Evolutionary conservation across 2,113 vertebrate genomes (phyloP).

Genomic region (Paraplagusia blochii): DNA sequence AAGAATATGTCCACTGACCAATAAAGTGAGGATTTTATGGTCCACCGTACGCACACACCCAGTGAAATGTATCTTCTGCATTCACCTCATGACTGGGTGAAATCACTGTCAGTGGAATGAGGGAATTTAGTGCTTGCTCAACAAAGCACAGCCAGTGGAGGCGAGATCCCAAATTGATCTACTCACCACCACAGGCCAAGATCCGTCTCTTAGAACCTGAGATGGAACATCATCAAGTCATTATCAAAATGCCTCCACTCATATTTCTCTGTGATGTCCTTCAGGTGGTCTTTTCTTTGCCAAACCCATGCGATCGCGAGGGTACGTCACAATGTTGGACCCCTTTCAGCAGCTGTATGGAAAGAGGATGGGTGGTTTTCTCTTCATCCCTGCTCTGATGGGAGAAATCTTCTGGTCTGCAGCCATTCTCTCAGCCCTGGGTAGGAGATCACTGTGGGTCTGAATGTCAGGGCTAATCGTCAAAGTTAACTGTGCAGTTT

Average conservation of each 20-base stretch:
- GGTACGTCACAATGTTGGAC: conserved; percentile 97
- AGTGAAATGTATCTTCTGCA: too few relatives aligned
- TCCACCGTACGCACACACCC: too few relatives aligned
- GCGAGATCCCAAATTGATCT: too few relatives aligned
- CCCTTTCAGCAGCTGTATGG: conserved; percentile 97
- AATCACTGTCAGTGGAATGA: too few relatives aligned
- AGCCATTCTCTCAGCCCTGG: conserved; percentile 95
- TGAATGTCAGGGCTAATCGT: background rate
- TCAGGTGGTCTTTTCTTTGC: conserved; percentile 96
- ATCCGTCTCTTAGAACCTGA: too few relatives aligned
- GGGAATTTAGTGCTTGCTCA: too few relatives aligned
- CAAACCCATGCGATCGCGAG: conserved; percentile 94
- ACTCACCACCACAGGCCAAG: too few relatives aligned
- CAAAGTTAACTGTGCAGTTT: background rate
- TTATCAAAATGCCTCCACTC: background rate
- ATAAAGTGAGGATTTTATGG: too few relatives aligned
- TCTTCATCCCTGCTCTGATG: conserved; percentile 96
- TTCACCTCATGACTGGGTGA: too few relatives aligned
- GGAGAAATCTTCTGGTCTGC: conserved; percentile 99
- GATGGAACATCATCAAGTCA: too few relatives aligned
- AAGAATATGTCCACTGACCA: too few relatives aligned
- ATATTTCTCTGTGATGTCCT: conserved; percentile 29
- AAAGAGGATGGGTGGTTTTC: conserved; percentile 92
- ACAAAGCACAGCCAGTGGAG: too few relatives aligned
- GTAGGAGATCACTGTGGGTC: conserved; percentile 74